Evolutionary conservation across 2,888 invertebrate species (phyloP), one percentile per base, ranked within the genome.

Genomic region (Yponomeuta cagnagella): DNA sequence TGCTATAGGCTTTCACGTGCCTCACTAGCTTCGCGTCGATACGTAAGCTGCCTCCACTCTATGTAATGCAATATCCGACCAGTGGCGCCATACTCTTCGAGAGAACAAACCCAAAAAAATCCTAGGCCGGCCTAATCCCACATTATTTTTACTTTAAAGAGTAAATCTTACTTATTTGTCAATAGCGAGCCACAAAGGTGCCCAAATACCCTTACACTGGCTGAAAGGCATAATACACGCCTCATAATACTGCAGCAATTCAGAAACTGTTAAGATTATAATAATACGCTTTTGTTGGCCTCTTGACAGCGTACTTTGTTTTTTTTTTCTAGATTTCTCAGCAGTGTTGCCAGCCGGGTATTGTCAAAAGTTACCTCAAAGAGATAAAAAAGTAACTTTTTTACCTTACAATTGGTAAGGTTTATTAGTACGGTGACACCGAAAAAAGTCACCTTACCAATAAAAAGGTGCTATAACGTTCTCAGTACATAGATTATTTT

Each of bases 131-230:
- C 82, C 86, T 92, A 92, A 92, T 92, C 92, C 90, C 80, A 83
- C 85, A 88, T 90, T 86, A 88, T 85, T 90, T 86, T 88, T 87
- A 77, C 86, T 85, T 84, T 83, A 82, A 58, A 79, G 82, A 87
- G 89, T 86, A 88, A 89, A 90, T 88, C 89, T 88, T 86, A 87
- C 86, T 90, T 92, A 92, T 92, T 92, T 92, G 92, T 92, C 92
- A 91, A 92, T 92, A 92, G 87, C 73, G 85, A 83, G 86, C 90
- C 90, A 92, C 90, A 92, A 92, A 87, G 86, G 88, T 86, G 81
- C 81, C 88, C 90, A 90, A 92, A 91, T 90, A 91, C 91, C 89
- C 84, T 86, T 85, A 90, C 88, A 87, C 85, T 89, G 81, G 83
- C 77, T 82, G 84, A 86, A 89, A 87, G 79, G 87, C 84, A 90